Evolutionary conservation across 2,797 vertebrate genomes (phyloP).

Genomic region (Clarias fuscus): DNA sequence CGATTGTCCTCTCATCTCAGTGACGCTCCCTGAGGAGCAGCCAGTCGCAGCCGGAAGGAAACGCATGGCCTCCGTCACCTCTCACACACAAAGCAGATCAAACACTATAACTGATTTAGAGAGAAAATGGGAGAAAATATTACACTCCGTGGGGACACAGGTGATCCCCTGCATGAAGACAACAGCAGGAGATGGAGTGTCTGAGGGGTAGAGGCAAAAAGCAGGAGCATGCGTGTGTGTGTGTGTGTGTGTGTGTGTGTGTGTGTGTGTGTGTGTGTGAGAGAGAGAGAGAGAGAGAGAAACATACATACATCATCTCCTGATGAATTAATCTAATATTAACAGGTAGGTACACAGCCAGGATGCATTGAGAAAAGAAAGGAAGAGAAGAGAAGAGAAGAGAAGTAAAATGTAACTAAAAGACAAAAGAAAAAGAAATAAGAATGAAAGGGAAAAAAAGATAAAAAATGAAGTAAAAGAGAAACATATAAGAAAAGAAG

Average conservation of each 20-base stretch:
- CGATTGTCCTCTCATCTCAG: slow-evolving; percentile 71
- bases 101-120: slow-evolving; percentile 20
- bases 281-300: background rate
- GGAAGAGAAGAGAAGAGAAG: background rate
- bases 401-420: background rate
- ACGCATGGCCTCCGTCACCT: slow-evolving; percentile 35
- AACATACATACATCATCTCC: background rate
- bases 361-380: background rate
- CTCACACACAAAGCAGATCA: slow-evolving; percentile 18
- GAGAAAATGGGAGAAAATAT: slow-evolving; percentile 13
- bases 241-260: background rate
- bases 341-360: background rate
- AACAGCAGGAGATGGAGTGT: background rate
- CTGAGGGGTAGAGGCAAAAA: background rate
- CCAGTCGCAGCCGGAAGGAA: slow-evolving; percentile 25
- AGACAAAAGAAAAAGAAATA: no score
- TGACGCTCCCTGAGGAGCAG: slow-evolving; percentile 51
- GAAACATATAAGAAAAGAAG: no score
- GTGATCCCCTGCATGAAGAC: slow-evolving; percentile 8
- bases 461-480: no score
- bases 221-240: background rate
- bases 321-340: background rate
- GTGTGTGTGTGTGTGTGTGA: background rate
- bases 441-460: no score
- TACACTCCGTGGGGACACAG: slow-evolving; percentile 14